Conservation (phyloP, 2,888 invertebrate species). For the Acrobasis repandana region DNA sequence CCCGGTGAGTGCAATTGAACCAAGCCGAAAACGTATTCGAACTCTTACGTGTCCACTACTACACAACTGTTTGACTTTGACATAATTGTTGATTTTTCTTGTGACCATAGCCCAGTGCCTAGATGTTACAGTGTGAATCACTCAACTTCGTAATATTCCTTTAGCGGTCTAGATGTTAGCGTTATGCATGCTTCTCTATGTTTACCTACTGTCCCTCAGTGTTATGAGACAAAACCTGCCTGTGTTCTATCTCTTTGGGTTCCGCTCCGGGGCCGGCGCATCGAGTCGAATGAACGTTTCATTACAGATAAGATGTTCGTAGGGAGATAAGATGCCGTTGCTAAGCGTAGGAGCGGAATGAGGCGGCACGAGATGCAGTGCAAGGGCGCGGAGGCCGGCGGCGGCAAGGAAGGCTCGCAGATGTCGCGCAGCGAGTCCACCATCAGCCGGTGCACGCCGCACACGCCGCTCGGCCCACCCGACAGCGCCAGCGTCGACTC, state of each 20-base stretch:
- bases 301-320: constrained; percentile 74
- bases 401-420: constrained; percentile 70
- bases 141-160: constrained; percentile 45
- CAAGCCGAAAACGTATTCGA: constrained; percentile 24
- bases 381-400: constrained; percentile 62
- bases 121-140: constrained; percentile 59
- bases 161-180: constrained; percentile 71
- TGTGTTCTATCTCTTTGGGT: constrained; percentile 55
- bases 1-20: constrained; percentile 61
- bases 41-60: constrained; percentile 41
- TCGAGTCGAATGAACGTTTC: constrained; percentile 62
- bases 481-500: constrained; percentile 94
- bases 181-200: constrained; percentile 76
- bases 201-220: constrained; percentile 63
- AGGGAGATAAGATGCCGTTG: constrained; percentile 74
- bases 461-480: constrained; percentile 74
- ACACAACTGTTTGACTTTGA: constrained; percentile 42
- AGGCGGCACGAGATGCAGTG: constrained; percentile 71
- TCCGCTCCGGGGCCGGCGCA: constrained; percentile 52
- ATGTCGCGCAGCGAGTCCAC: constrained; percentile 90
- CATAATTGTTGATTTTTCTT: constrained; percentile 46
- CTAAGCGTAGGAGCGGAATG: constrained; percentile 75
- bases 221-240: constrained; percentile 57
- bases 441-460: constrained; percentile 82
- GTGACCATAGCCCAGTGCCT: constrained; percentile 62